Evolutionary conservation across 2,797 vertebrate genomes (phyloP).

Genomic region (Dipus sagitta): DNA sequence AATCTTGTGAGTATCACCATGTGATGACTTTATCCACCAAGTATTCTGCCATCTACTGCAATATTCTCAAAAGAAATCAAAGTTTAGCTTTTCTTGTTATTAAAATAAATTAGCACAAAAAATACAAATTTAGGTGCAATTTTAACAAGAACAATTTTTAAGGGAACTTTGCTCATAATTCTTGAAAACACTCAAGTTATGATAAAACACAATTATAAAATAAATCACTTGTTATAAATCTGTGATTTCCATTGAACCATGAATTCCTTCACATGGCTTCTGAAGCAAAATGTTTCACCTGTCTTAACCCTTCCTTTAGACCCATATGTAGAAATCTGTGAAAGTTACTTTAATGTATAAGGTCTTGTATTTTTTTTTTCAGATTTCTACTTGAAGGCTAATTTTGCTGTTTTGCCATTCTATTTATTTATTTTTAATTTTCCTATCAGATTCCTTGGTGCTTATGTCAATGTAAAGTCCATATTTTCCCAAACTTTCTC

Average conservation of each 20-base stretch:
- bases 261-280: not conserved
- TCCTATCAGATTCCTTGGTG: not conserved
- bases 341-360: not conserved
- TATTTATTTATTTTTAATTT: not conserved
- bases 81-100: not conserved
- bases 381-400: not conserved
- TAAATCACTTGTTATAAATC: not conserved
- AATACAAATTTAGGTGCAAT: not conserved
- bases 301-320: not conserved
- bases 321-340: not conserved
- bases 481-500: not conserved
- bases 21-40: not conserved
- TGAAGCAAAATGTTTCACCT: not conserved
- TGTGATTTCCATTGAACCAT: not conserved
- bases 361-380: not conserved
- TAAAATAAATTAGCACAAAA: not conserved
- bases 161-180: not conserved
- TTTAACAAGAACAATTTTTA: slow-evolving; percentile 27
- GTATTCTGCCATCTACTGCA: not conserved
- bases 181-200: not conserved
- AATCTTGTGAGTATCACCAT: not conserved
- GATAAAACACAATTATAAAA: not conserved
- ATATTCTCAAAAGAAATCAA: not conserved
- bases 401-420: not conserved
- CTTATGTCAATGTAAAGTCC: slow-evolving; percentile 8